Evolutionary conservation across 2,888 invertebrate genomes (phyloP).

Genomic region (Eupeodes luniger): DNA sequence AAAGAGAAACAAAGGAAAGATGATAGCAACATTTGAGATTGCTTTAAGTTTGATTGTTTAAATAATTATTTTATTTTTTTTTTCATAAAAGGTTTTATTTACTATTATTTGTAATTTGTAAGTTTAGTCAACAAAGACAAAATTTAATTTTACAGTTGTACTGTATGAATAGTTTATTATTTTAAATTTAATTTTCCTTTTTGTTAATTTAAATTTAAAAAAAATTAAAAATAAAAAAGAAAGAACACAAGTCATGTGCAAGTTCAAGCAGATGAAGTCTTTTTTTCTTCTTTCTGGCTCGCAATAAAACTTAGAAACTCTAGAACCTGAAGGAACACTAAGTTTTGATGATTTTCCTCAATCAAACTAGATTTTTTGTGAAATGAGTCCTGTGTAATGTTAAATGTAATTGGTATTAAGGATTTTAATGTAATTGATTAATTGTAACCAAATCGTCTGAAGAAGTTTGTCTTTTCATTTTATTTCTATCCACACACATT

Average conservation of each 20-base stretch:
- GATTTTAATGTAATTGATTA: slow-evolving; percentile 69
- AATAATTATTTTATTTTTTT: slow-evolving; percentile 16
- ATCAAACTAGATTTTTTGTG: not conserved
- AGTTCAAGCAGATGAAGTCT: not conserved
- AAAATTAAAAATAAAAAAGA: slow-evolving; percentile 7
- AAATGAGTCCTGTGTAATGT: slow-evolving; percentile 22
- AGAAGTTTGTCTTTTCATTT: slow-evolving; percentile 42
- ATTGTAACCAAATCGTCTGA: slow-evolving; percentile 73
- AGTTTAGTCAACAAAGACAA: slow-evolving; percentile 41
- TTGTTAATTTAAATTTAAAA: not conserved
- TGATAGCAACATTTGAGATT: slow-evolving; percentile 27
- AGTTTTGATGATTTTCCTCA: slow-evolving; percentile 21
- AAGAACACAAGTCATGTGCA: slow-evolving; percentile 7
- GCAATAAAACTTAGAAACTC: not conserved
- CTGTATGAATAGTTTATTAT: slow-evolving; percentile 34
- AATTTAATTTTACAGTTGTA: slow-evolving; percentile 34
- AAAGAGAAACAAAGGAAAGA: not conserved
- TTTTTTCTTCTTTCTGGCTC: not conserved
- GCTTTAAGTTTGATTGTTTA: slow-evolving; percentile 53
- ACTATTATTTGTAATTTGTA: slow-evolving; percentile 38
- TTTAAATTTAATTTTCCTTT: slow-evolving; percentile 11
- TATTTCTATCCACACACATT: slow-evolving; percentile 49
- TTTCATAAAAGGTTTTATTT: slow-evolving; percentile 36
- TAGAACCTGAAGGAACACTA: not conserved
- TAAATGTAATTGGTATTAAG: slow-evolving; percentile 62